These are phyloP conservation scores for Ammodytes dubius DNA, from an alignment of 2,113 vertebrate species.

Conservation along the genomic window DNA sequence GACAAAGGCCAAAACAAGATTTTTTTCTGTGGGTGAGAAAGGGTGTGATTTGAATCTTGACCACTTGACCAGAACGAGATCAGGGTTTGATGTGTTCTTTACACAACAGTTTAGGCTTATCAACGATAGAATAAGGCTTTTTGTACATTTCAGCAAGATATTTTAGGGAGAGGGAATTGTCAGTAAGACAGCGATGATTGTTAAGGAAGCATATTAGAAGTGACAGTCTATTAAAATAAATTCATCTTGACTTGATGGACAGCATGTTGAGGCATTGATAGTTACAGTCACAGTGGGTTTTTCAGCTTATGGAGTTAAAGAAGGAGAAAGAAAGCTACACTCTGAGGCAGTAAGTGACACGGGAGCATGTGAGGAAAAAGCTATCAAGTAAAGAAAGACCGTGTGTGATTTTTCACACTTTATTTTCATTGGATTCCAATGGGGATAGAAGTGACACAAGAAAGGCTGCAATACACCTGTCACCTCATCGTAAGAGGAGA, in stretches of 20 bases:
- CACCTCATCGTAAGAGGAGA: neutral
- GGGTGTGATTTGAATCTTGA: neutral
- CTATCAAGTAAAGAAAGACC: conserved; percentile 20
- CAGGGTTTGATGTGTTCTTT: neutral
- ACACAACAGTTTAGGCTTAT: neutral
- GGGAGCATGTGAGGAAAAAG: neutral
- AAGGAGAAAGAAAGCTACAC: conserved; percentile 5
- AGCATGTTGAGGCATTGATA: conserved; percentile 12
- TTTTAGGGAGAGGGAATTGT: neutral
- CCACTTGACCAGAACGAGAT: neutral
- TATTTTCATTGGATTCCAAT: conserved; percentile 21
- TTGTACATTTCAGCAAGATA: neutral
- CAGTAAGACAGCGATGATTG: conserved; percentile 4
- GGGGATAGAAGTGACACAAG: neutral
- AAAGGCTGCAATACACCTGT: neutral
- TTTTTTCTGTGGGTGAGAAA: neutral
- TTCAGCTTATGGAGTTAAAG: conserved; percentile 1
- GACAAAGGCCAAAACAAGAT: neutral
- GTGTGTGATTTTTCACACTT: conserved; percentile 14
- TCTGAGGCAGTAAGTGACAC: neutral
- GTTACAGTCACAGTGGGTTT: conserved; percentile 2
- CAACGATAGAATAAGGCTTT: neutral
- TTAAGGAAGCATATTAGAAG: neutral
- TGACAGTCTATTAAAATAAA: neutral
- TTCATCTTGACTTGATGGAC: neutral